phyloP scores from a whole-genome alignment of 2,797 vertebrate species.

The Coregonus suidteri region DNA sequence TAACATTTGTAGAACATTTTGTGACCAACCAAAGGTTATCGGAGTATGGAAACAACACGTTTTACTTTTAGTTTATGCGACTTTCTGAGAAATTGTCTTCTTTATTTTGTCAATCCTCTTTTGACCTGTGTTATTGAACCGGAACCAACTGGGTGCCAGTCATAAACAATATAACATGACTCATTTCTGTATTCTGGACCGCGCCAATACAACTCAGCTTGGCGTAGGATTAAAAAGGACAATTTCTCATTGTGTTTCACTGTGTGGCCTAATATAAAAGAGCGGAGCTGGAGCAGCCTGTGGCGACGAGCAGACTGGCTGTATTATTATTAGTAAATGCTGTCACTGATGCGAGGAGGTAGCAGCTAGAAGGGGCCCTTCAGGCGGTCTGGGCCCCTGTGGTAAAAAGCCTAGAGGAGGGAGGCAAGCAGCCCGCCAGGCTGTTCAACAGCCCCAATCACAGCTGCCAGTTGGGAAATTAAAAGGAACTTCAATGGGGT shows the following conservation, averaged over 20 bases:
- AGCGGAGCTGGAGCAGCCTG: not conserved
- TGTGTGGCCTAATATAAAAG: not conserved
- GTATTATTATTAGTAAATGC: not conserved
- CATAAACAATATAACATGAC: not conserved
- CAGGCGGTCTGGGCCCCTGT: not conserved
- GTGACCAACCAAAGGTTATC: not conserved
- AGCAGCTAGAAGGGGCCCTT: not conserved
- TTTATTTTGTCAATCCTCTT: not conserved
- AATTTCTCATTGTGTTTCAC: constrained; percentile 3
- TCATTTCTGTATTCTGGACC: not conserved
- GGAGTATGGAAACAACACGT: not conserved
- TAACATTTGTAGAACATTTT: not conserved
- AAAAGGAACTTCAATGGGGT: too few species aligned
- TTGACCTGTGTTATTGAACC: not conserved
- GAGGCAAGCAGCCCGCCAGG: not conserved
- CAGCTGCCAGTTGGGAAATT: not conserved
- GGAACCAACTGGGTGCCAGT: not conserved
- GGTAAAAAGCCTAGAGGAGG: not conserved
- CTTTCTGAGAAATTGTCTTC: not conserved
- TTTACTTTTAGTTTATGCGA: not conserved
- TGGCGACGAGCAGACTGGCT: not conserved
- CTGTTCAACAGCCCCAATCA: not conserved
- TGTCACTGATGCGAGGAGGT: not conserved
- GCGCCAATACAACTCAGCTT: not conserved
- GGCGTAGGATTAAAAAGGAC: not conserved